phyloP scores from a whole-genome alignment of 2,113 vertebrate species.

The Corvus moneduloides region DNA sequence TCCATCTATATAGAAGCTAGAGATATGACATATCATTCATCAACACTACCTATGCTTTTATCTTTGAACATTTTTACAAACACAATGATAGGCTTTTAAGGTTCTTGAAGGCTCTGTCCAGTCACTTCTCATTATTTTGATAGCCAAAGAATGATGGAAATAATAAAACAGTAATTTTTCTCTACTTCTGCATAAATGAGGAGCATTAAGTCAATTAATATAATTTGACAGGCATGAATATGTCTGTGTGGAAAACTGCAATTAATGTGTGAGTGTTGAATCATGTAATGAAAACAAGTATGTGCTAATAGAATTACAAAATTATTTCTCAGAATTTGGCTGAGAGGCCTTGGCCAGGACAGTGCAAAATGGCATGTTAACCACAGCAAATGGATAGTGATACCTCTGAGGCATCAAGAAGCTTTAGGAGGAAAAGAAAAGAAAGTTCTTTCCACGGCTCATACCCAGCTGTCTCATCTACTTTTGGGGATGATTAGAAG shows the following conservation, averaged over 20 bases:
- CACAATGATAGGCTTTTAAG: background rate
- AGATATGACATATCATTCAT: background rate
- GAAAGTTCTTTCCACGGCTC: background rate
- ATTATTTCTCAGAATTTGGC: background rate
- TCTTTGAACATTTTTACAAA: background rate
- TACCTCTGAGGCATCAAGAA: background rate
- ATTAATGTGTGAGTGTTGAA: background rate
- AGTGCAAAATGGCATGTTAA: fast-evolving
- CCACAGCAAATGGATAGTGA: background rate
- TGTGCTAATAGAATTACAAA: background rate
- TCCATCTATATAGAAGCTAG: background rate
- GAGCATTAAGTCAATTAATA: background rate
- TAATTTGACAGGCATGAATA: background rate
- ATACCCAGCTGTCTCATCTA: background rate
- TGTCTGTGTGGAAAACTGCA: background rate
- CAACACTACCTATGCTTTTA: background rate
- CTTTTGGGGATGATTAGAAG: background rate
- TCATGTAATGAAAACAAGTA: background rate
- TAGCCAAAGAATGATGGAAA: background rate
- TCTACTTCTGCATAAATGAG: background rate
- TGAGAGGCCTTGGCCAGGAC: background rate
- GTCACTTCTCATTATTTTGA: background rate
- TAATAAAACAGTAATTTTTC: background rate
- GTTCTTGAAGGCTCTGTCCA: background rate
- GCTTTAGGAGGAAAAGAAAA: background rate